Percentiles rank a stretch among this genome's conserved stretches.
Conservation (phyloP, 2,113 vertebrate species). For the Bubalus kerabau region DNA sequence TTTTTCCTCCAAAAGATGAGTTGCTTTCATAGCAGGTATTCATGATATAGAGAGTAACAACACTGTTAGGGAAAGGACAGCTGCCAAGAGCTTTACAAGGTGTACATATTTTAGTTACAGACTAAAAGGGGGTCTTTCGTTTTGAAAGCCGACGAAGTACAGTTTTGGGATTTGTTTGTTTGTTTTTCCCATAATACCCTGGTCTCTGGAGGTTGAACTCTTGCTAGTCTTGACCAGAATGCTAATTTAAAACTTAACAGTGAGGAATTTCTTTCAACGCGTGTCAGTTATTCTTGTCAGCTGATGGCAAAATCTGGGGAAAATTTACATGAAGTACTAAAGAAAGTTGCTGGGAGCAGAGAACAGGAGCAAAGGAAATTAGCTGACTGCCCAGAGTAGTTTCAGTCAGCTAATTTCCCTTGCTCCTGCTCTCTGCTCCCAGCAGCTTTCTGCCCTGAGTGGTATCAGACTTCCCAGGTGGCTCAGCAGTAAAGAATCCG, state of each 20-base stretch:
- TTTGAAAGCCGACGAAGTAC: background rate
- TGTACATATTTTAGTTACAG: background rate
- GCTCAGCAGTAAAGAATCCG: background rate
- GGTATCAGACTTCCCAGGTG: background rate
- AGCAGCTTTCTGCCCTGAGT: background rate
- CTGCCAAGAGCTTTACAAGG: background rate
- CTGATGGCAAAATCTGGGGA: background rate
- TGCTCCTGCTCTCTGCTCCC: background rate
- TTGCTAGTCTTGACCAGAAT: conserved; percentile 30
- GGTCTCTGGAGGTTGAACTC: background rate
- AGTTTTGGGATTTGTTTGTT: background rate
- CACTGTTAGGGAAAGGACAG: background rate
- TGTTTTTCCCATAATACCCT: background rate
- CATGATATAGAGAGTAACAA: background rate
- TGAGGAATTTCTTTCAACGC: conserved; percentile 30
- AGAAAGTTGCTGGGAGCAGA: conserved; percentile 4
- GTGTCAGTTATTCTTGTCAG: background rate
- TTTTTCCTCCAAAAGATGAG: background rate
- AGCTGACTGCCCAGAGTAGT: background rate
- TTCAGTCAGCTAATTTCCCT: background rate
- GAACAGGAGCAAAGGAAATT: background rate
- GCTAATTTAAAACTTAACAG: conserved; percentile 44
- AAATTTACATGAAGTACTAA: conserved; percentile 22
- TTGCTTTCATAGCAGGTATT: background rate
- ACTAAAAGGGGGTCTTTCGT: background rate